A percentile compares a stretch with the other conserved stretches of the same genome.
phyloP scores from a whole-genome alignment of 1,140 invertebrate genomes.

The Drosophila gunungcola region DNA sequence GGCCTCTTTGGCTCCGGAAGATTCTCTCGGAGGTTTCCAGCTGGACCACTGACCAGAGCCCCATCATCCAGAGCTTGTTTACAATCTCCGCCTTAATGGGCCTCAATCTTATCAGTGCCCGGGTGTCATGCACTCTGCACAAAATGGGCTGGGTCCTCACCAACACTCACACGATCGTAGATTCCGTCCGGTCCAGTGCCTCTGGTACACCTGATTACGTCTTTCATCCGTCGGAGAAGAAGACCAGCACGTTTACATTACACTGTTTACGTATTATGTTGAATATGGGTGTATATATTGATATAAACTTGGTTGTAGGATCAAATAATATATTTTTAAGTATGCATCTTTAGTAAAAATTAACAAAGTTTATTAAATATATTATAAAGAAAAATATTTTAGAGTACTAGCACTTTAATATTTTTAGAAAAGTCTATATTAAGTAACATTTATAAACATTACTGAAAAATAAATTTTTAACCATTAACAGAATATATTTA shows the following conservation, averaged over 20 bases:
- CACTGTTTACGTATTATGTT: neutral
- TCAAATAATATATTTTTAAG: no score
- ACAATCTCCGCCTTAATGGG: constrained; percentile 64
- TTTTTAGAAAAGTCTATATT: no score
- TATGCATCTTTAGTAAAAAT: no score
- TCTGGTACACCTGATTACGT: constrained; percentile 16
- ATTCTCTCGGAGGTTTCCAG: constrained; percentile 1
- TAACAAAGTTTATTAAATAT: no score
- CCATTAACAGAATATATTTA: no score
- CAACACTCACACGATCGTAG: constrained; percentile 9
- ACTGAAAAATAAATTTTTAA: no score
- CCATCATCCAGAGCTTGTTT: constrained; percentile 57
- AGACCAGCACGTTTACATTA: neutral
- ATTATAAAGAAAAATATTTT: no score
- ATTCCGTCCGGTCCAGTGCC: neutral
- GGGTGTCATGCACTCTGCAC: constrained; percentile 66
- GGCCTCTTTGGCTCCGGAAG: neutral
- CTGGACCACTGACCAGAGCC: constrained; percentile 1
- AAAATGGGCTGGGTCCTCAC: constrained; percentile 58
- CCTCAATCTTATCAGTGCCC: constrained; percentile 64
- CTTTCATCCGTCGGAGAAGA: neutral
- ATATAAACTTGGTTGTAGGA: no score
- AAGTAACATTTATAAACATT: no score
- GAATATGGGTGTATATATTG: no score
- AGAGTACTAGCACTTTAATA: no score